phyloP scores from a whole-genome alignment of 1,140 invertebrate species.

The Drosophila fuyamai region DNA sequence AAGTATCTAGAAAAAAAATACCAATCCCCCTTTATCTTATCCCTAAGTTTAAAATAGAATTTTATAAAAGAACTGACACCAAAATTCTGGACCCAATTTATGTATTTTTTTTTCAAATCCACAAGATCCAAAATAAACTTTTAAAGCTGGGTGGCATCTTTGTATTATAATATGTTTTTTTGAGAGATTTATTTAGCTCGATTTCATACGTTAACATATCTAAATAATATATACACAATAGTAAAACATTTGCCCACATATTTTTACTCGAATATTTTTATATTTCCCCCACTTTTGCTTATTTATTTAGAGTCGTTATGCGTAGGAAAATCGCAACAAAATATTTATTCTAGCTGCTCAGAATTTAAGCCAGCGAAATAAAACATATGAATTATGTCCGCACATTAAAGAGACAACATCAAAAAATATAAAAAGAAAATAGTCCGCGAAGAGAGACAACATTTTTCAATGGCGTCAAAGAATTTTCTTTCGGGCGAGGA shows the following conservation, averaged over 20 bases:
- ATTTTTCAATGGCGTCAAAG: conserved; percentile 45
- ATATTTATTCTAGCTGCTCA: conserved; percentile 49
- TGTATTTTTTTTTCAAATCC: neutral
- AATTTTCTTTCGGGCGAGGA: conserved; percentile 22
- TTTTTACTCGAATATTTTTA: conserved; percentile 26
- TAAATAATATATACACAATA: no score
- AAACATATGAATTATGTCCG: conserved; percentile 80
- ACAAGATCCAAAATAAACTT: no score
- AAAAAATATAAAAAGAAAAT: conserved; percentile 15
- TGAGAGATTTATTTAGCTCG: no score
- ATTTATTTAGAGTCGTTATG: conserved; percentile 56
- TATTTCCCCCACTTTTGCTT: conserved; percentile 27
- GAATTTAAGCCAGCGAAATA: conserved; percentile 72
- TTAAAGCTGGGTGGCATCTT: no score
- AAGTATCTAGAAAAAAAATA: no score
- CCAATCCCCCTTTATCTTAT: no score
- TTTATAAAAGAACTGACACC: neutral
- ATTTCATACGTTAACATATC: no score
- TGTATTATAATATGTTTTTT: no score
- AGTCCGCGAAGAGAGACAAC: conserved; percentile 5
- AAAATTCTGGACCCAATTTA: neutral
- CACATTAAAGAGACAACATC: conserved; percentile 49
- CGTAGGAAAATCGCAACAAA: conserved; percentile 28
- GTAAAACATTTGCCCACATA: neutral
- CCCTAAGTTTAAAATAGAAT: neutral